phyloP scores from a whole-genome alignment of 2,113 vertebrate species.

The Todiramphus chloris region DNA sequence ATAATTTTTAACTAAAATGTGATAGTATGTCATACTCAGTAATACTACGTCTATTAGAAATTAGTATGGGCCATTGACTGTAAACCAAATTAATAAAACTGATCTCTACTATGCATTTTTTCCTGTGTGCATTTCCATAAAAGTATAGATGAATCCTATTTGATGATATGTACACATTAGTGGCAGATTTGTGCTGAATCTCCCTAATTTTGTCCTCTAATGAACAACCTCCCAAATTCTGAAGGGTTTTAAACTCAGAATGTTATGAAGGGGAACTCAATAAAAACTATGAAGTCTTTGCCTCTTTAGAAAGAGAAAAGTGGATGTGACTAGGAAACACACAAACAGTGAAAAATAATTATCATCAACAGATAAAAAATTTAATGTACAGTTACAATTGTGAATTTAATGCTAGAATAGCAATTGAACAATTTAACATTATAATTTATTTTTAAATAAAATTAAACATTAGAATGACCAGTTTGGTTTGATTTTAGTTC shows the following conservation, averaged over 20 bases:
- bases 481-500: not conserved
- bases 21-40: not conserved
- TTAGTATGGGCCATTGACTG: not conserved
- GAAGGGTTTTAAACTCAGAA: not conserved
- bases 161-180: not conserved
- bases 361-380: not conserved
- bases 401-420: not conserved
- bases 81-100: not conserved
- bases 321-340: not conserved
- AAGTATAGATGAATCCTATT: not conserved
- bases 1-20: not conserved
- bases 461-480: not conserved
- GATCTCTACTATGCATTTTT: not conserved
- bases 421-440: fast-evolving
- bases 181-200: not conserved
- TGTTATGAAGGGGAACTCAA: not conserved
- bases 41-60: not conserved
- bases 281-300: not conserved
- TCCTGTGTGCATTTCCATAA: not conserved
- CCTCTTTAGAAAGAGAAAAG: not conserved
- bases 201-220: not conserved
- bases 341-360: not conserved
- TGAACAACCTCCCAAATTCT: not conserved
- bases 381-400: not conserved
- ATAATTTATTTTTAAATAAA: not conserved